These are phyloP conservation scores for Mastigias papua DNA, from an alignment of 30 jellyfish, hydroid and myxozoan genomes.

Conservation along the genomic window DNA sequence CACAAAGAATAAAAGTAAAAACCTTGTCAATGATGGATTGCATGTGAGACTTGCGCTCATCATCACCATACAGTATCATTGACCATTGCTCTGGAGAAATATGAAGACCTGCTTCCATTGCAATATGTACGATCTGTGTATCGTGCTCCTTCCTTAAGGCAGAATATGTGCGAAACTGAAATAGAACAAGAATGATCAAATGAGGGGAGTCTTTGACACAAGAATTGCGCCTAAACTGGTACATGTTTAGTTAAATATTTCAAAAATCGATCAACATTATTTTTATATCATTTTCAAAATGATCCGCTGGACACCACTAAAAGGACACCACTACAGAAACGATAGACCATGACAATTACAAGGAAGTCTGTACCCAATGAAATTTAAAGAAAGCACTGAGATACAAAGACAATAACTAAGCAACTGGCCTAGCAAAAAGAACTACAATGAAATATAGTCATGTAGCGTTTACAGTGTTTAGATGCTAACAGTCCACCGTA, in stretches of 20 bases:
- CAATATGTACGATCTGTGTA: conserved; percentile 98
- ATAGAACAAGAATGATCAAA: neutral
- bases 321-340: neutral
- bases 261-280: too few relatives aligned
- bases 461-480: too few relatives aligned
- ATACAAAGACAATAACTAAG: too few relatives aligned
- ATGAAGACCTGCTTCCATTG: conserved; percentile 99
- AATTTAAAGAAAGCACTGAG: too few relatives aligned
- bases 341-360: too few relatives aligned
- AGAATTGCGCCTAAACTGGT: too few relatives aligned
- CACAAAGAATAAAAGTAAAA: neutral
- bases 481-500: too few relatives aligned
- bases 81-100: conserved; percentile 99
- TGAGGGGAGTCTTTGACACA: neutral
- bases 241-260: too few relatives aligned
- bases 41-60: conserved; percentile 98
- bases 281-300: too few relatives aligned
- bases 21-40: conserved; percentile 99
- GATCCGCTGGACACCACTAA: neutral
- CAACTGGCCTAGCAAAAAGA: too few relatives aligned
- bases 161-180: conserved; percentile 94
- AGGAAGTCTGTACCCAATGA: too few relatives aligned
- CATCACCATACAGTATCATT: conserved; percentile 96
- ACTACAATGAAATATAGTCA: too few relatives aligned
- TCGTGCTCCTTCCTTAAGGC: conserved; percentile 99